Conservation (phyloP, 2,888 invertebrate species). For the Sinodicranocentrus sp. region DNA sequence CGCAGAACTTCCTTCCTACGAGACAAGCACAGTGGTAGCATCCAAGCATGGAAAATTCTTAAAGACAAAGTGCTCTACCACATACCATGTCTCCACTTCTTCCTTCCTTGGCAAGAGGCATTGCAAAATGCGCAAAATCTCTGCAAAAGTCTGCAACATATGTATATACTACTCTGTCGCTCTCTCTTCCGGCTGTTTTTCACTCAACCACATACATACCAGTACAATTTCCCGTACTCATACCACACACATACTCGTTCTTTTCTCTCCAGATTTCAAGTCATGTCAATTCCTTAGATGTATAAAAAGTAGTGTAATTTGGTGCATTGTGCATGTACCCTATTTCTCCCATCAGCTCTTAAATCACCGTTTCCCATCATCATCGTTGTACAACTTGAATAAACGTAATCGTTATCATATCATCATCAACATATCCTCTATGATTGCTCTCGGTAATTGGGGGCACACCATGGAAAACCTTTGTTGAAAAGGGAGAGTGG, state of each 20-base stretch:
- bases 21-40: no score
- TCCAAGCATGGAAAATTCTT: no score
- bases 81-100: not conserved
- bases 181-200: not conserved
- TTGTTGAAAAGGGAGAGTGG: no score
- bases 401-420: constrained; percentile 11
- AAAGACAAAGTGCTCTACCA: no score
- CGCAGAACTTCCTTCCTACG: no score
- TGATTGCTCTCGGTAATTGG: not conserved
- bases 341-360: no score
- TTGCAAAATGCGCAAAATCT: constrained; percentile 33
- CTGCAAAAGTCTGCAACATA: constrained; percentile 36
- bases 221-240: not conserved
- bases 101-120: not conserved
- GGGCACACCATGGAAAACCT: not conserved
- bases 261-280: no score
- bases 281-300: no score
- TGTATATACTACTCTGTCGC: not conserved
- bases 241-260: no score
- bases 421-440: constrained; percentile 4
- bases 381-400: not conserved
- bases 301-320: no score
- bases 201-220: constrained; percentile 2
- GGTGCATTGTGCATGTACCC: no score
- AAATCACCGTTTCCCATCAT: constrained; percentile 11